Percentiles rank a stretch among this genome's conserved stretches.
phyloP scores from a whole-genome alignment of 2,113 vertebrate species.

The Coryphaenoides rupestris region DNA sequence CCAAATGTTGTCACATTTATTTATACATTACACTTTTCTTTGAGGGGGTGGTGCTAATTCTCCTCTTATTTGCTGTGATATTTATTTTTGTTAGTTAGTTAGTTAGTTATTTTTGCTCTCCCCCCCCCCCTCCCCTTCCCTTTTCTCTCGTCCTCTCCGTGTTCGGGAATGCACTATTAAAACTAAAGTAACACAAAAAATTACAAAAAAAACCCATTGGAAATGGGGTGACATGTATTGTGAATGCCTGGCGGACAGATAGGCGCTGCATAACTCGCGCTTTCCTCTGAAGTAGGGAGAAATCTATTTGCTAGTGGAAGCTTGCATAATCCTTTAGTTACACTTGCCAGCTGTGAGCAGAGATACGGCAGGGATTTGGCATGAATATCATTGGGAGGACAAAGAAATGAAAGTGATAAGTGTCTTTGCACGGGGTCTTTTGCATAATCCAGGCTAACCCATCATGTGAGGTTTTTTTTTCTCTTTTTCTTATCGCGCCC shows the following conservation, averaged over 20 bases:
- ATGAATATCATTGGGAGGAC: constrained; percentile 79
- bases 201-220: constrained; percentile 32
- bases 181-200: constrained; percentile 57
- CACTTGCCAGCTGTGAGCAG: constrained; percentile 89
- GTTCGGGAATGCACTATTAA: constrained; percentile 57
- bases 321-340: constrained; percentile 90
- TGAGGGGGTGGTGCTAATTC: not conserved
- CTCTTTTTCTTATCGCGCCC: constrained; percentile 32
- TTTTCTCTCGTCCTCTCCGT: constrained; percentile 20
- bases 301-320: constrained; percentile 83
- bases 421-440: constrained; percentile 67
- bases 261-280: constrained; percentile 67
- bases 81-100: too few species aligned
- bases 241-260: constrained; percentile 74
- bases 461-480: constrained; percentile 62
- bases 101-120: constrained; percentile 14
- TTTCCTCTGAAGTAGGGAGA: constrained; percentile 78
- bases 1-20: too few species aligned
- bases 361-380: constrained; percentile 84
- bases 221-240: constrained; percentile 56
- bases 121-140: not conserved
- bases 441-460: constrained; percentile 78
- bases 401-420: constrained; percentile 81
- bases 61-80: constrained; percentile 7
- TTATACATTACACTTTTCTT: too few species aligned